These are phyloP conservation scores for Catagonus wagneri DNA, from an alignment of 2,113 vertebrate genomes.

Conservation along the genomic window DNA sequence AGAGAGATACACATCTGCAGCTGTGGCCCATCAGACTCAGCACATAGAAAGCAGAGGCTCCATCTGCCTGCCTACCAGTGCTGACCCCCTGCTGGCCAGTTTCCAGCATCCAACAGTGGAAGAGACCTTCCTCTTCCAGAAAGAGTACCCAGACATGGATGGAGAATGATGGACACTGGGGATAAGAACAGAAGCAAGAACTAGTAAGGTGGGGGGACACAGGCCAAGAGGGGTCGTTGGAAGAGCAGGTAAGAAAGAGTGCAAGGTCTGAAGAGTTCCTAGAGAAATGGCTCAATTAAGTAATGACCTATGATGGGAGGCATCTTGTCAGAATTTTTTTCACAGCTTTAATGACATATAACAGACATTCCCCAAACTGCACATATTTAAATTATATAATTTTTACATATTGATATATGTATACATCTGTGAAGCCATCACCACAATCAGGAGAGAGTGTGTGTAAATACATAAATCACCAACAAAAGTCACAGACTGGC, in stretches of 20 bases:
- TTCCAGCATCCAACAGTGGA: no score
- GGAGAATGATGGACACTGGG: background rate
- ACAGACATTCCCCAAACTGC: background rate
- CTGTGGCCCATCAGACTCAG: background rate
- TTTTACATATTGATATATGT: background rate
- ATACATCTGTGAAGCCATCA: background rate
- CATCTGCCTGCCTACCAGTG: background rate
- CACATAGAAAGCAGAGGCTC: background rate
- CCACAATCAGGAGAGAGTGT: background rate
- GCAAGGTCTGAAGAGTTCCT: background rate
- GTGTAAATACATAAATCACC: background rate
- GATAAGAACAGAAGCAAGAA: background rate
- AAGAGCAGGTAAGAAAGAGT: background rate
- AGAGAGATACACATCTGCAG: background rate
- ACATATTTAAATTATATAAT: background rate
- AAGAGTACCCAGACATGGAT: background rate
- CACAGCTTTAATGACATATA: constrained; percentile 23
- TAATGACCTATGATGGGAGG: background rate
- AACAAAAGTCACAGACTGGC: background rate
- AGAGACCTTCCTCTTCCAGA: background rate
- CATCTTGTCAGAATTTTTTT: background rate
- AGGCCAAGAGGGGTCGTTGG: background rate
- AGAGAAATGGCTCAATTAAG: background rate
- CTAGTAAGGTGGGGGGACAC: background rate
- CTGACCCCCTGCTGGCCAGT: background rate